Evolutionary conservation across 2,113 vertebrate genomes (phyloP).

Genomic region (Pedetes capensis): DNA sequence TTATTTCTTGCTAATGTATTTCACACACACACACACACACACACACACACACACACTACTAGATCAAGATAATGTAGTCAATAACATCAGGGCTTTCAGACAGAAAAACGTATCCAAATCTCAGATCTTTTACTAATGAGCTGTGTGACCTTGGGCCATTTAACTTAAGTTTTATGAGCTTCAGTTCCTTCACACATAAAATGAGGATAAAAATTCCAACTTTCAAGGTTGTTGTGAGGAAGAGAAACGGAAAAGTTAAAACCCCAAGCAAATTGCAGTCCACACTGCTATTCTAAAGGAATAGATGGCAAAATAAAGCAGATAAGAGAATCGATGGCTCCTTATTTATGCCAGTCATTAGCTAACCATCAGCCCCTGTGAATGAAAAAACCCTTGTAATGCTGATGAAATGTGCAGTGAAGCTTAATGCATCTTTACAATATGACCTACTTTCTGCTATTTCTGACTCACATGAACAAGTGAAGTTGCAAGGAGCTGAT

Average conservation of each 20-base stretch:
- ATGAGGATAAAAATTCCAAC: background rate
- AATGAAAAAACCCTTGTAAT: constrained; percentile 76
- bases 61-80: background rate
- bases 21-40: no score
- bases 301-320: constrained; percentile 13
- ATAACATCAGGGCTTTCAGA: background rate
- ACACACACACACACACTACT: no score
- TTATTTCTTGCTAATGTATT: constrained; percentile 7
- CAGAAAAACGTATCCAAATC: background rate
- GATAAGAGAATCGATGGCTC: constrained; percentile 7
- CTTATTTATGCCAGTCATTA: constrained; percentile 64
- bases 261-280: background rate
- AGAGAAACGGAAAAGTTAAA: background rate
- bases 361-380: constrained; percentile 61
- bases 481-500: constrained; percentile 80
- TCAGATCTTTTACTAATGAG: background rate
- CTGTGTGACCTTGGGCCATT: background rate
- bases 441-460: constrained; percentile 84
- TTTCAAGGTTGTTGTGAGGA: background rate
- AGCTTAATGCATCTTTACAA: constrained; percentile 82
- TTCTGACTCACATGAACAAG: constrained; percentile 81
- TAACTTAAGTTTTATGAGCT: background rate
- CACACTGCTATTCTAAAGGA: background rate
- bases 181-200: background rate
- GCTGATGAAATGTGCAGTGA: constrained; percentile 81